These are phyloP conservation scores for Avahi laniger DNA, from an alignment of 2,797 vertebrate species.

Conservation along the genomic window DNA sequence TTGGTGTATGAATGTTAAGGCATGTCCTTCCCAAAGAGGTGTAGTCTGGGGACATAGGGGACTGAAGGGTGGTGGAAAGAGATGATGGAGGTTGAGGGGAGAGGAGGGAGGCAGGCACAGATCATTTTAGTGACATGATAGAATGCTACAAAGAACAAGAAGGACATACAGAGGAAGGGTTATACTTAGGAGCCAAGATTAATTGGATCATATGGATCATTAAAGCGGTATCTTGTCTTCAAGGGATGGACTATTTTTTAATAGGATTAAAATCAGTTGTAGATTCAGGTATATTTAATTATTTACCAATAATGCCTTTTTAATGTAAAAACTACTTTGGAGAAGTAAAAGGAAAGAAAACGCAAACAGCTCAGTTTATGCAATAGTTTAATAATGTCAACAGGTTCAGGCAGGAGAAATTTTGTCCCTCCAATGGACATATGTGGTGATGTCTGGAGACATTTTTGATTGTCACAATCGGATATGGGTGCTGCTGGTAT, in stretches of 20 bases:
- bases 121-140: background rate
- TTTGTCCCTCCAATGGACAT: background rate
- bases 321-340: background rate
- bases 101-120: background rate
- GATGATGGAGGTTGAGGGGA: background rate
- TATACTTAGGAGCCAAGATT: background rate
- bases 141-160: background rate
- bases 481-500: background rate
- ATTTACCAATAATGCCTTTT: background rate
- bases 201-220: background rate
- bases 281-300: background rate
- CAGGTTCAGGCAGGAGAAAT: background rate
- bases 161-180: background rate
- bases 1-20: background rate
- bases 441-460: background rate
- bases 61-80: background rate
- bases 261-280: background rate
- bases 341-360: conserved; percentile 34
- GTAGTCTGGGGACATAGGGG: background rate
- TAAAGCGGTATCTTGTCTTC: background rate
- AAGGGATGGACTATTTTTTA: background rate
- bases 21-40: background rate
- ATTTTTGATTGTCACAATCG: background rate
- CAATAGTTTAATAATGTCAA: background rate
- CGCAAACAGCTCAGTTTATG: background rate